A percentile compares a stretch with the other conserved stretches of the same genome.
These are phyloP conservation scores for Ceratotherium simum DNA, from an alignment of 2,113 vertebrate genomes.

Conservation along the genomic window DNA sequence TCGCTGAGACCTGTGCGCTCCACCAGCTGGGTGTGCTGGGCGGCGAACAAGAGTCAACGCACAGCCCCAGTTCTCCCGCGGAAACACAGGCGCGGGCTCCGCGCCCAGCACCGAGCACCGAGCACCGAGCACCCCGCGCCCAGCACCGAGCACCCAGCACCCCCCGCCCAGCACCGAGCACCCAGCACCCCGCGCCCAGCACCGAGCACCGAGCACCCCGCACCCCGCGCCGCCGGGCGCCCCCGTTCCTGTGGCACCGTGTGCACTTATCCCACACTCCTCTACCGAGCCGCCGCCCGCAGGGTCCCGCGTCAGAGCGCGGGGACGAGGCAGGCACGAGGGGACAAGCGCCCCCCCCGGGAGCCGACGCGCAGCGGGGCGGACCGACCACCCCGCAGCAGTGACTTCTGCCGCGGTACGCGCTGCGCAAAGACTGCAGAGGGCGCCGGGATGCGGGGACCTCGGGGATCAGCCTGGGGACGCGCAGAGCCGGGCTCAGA, in stretches of 20 bases:
- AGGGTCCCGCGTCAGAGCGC: rapidly evolving
- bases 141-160: not conserved
- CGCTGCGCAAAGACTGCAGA: rapidly evolving
- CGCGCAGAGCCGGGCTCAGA: not conserved
- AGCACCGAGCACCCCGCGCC: not conserved
- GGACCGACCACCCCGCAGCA: not conserved
- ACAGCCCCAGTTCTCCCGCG: not conserved
- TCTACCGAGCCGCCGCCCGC: not conserved
- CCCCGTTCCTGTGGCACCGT: not conserved
- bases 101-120: not conserved
- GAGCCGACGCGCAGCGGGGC: not conserved
- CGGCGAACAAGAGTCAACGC: not conserved
- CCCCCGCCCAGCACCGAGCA: not conserved
- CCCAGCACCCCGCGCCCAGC: not conserved
- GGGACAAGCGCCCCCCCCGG: not conserved
- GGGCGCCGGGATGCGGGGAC: rapidly evolving
- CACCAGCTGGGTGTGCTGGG: not conserved
- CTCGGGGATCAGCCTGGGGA: not conserved
- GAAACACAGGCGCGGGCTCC: not conserved
- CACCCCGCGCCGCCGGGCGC: not conserved
- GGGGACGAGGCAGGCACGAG: not conserved
- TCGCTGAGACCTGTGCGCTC: too few species aligned
- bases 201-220: not conserved
- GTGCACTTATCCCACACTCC: rapidly evolving
- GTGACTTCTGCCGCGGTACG: not conserved